Evolutionary conservation across 1,140 invertebrate genomes (phyloP).

Genomic region (Meteorus sp.): DNA sequence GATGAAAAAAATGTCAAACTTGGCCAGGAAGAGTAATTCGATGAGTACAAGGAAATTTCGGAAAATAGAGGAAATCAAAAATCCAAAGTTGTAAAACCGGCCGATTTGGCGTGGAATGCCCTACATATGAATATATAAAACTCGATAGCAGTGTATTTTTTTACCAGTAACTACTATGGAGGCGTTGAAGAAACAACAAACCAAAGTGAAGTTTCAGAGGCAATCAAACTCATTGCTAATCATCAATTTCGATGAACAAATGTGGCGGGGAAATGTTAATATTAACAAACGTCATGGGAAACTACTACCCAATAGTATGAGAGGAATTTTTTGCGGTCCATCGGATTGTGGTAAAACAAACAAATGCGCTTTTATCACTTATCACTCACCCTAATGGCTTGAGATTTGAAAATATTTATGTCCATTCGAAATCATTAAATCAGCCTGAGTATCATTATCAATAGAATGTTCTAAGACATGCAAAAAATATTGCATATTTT

Average conservation of each 20-base stretch:
- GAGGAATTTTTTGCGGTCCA: slow-evolving; percentile 3
- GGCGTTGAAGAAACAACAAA: no score
- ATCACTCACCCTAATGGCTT: slow-evolving; percentile 10
- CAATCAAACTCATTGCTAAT: background rate
- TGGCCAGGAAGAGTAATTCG: no score
- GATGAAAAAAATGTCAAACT: no score
- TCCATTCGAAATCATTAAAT: slow-evolving; percentile 15
- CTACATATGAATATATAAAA: no score
- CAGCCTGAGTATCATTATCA: slow-evolving; percentile 12
- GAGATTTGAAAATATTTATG: slow-evolving; percentile 17
- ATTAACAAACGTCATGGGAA: slow-evolving; percentile 2
- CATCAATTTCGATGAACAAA: background rate
- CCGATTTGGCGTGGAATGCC: no score
- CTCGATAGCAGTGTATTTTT: no score
- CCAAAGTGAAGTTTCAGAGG: background rate
- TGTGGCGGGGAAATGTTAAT: slow-evolving; percentile 14
- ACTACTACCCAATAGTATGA: slow-evolving; percentile 1
- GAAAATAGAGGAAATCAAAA: no score
- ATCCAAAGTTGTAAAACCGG: no score
- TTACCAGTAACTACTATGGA: no score
- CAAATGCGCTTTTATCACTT: slow-evolving; percentile 9
- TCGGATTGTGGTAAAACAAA: slow-evolving; percentile 13
- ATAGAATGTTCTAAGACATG: background rate
- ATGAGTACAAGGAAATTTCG: no score
- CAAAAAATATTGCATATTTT: slow-evolving; percentile 11